Evolutionary conservation across 1,140 invertebrate genomes (phyloP).

Genomic region (Drosophila trapezifrons): DNA sequence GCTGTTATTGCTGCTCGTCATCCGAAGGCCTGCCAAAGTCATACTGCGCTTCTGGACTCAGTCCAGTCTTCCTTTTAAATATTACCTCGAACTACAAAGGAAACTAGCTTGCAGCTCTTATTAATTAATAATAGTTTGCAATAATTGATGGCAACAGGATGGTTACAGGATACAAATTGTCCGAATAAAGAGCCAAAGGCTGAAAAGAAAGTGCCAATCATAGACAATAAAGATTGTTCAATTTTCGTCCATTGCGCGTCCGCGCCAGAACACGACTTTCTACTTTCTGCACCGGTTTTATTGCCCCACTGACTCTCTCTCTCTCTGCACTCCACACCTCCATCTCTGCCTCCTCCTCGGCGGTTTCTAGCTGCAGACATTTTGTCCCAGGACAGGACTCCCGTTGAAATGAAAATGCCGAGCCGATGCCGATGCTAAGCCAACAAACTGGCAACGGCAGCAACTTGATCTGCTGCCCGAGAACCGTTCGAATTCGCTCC

Average conservation of each 20-base stretch:
- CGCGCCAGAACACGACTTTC: conserved; percentile 38
- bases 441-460: conserved; percentile 23
- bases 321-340: not conserved
- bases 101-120: not conserved
- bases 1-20: not conserved
- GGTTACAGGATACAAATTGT: conserved; percentile 1
- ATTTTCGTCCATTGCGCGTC: conserved; percentile 25
- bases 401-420: conserved; percentile 62
- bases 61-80: not conserved
- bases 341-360: not conserved
- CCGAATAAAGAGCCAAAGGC: not conserved
- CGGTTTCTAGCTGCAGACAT: conserved; percentile 35
- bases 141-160: not conserved
- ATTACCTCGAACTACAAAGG: not conserved
- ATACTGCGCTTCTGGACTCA: not conserved
- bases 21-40: conserved; percentile 2
- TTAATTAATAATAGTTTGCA: too few relatives aligned
- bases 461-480: conserved; percentile 59
- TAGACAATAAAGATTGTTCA: conserved; percentile 55
- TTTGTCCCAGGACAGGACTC: conserved; percentile 43
- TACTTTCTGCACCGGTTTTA: conserved; percentile 29
- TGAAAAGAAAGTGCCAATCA: conserved; percentile 35
- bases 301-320: not conserved
- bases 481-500: conserved; percentile 57
- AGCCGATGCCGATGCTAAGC: conserved; percentile 27